Evolutionary conservation across 2,797 vertebrate species (phyloP).

Genomic region (Anniella stebbinsi): DNA sequence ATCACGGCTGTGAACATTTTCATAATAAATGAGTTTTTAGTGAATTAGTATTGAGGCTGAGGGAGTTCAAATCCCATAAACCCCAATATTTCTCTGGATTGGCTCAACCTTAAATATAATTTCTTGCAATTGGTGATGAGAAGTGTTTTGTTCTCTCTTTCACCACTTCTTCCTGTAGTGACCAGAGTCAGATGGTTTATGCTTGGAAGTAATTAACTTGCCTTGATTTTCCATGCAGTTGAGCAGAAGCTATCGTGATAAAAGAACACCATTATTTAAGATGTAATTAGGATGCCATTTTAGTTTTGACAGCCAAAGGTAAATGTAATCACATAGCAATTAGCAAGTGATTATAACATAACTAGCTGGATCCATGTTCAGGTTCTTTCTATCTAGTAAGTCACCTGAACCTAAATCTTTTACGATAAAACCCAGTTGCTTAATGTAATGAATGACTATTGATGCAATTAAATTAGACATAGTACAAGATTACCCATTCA

Average conservation of each 20-base stretch:
- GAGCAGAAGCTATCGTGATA: conserved; percentile 38
- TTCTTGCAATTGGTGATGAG: not conserved
- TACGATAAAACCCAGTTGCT: conserved; percentile 62
- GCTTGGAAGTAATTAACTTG: conserved; percentile 55
- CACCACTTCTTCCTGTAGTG: conserved; percentile 22
- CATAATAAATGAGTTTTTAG: not conserved
- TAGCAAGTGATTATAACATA: conserved; percentile 74
- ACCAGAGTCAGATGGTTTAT: conserved; percentile 33
- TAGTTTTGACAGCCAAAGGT: conserved; percentile 70
- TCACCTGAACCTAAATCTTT: conserved; percentile 51
- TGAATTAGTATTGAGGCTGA: not conserved
- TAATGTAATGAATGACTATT: conserved; percentile 57
- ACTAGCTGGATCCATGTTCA: conserved; percentile 59
- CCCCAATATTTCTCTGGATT: not conserved
- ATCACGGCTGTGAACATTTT: not conserved
- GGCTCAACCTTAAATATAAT: conserved; percentile 22
- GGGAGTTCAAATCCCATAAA: not conserved
- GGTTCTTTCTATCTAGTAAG: conserved; percentile 46
- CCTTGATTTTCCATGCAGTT: conserved; percentile 51
- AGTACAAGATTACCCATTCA: not conserved
- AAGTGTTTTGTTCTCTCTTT: conserved; percentile 17
- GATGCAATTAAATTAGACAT: conserved; percentile 58
- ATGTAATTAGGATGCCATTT: conserved; percentile 66
- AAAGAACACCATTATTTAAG: conserved; percentile 58
- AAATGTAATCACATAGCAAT: conserved; percentile 78